Percentiles rank a stretch among this genome's conserved stretches.
These are phyloP conservation scores for Chesias legatella DNA, from an alignment of 2,888 invertebrate genomes.

Conservation along the genomic window DNA sequence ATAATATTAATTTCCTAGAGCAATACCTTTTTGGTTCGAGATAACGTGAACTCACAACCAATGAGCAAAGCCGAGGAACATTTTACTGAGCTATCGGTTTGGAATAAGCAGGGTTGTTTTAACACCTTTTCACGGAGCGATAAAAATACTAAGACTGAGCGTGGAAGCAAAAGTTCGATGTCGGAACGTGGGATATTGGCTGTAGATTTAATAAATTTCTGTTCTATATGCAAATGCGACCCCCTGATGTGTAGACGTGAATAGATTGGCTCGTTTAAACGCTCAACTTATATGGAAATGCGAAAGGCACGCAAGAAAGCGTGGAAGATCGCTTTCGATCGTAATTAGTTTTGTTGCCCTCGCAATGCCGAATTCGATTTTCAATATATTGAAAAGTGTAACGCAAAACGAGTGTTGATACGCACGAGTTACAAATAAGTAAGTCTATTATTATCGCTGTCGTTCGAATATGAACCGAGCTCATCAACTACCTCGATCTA, in stretches of 20 bases:
- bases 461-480: too few species aligned
- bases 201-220: slow-evolving; percentile 81
- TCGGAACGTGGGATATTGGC: slow-evolving; percentile 77
- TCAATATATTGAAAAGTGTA: slow-evolving; percentile 37
- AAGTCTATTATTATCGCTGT: too few species aligned
- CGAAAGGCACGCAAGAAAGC: slow-evolving; percentile 80
- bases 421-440: slow-evolving; percentile 8
- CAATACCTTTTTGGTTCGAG: too few species aligned
- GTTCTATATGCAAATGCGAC: slow-evolving; percentile 80
- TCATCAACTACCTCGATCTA: too few species aligned
- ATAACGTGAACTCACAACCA: too few species aligned
- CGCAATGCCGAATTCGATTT: slow-evolving; percentile 63
- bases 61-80: too few species aligned
- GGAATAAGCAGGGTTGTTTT: slow-evolving; percentile 27
- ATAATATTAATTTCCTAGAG: too few species aligned
- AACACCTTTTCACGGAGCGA: slow-evolving; percentile 52
- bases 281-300: slow-evolving; percentile 80
- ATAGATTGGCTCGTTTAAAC: slow-evolving; percentile 80
- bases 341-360: slow-evolving; percentile 77
- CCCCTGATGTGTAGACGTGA: slow-evolving; percentile 81
- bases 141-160: slow-evolving; percentile 63
- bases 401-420: slow-evolving; percentile 12
- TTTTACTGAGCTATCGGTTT: neutral
- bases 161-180: slow-evolving; percentile 74
- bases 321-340: slow-evolving; percentile 74